Evolutionary conservation across 1,140 invertebrate genomes (phyloP), one percentile per base, ranked within the genome.

Genomic region (Lordiphosa mommai): DNA sequence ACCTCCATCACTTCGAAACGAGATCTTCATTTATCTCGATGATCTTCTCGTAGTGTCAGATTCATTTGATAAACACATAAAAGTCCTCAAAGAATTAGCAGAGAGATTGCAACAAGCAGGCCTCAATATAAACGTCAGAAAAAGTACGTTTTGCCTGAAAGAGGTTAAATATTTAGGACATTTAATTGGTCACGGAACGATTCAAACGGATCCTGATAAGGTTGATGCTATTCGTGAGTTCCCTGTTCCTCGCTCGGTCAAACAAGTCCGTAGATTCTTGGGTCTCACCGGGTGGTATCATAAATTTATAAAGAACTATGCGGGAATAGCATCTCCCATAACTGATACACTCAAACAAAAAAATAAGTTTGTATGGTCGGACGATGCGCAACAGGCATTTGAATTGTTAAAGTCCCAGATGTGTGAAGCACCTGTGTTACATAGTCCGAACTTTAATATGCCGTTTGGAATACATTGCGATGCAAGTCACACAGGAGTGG

Each of bases 81-180:
- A 51, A 4, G 56, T 89, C 12, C 33, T 91, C 0, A 17, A 46
- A 9, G 48, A 66, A 36, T 71, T 92, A 2, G 72, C 90, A 3
- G 36, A 74, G 6, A 64, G 72, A 27, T 60, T 91, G 3, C 46
- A 49, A 13, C 49, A 69, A 33, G 86, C 89, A 4, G 80, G 84
- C 12, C 53, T 92, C 1, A 91, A 89, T 9, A 72, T 91, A 2
- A 91, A 90, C 38, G 61, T 89, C 1, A n/a, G 52, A 48, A 90
- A 91, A 73, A 89, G 77, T 32, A 52, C 89, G 30, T 91, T 91
- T 60, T 87, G 66, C 14, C 43, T 73, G 23, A 56, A 30, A 10
- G 57, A 87, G n/a, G 56, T 60, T 6, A 44, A 57, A 29, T 72
- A 64, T 12, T 23, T 65, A 3, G 61, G 60, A 0, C 69, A 67